phyloP scores from a whole-genome alignment of 2,113 vertebrate genomes.

The Psophia crepitans region DNA sequence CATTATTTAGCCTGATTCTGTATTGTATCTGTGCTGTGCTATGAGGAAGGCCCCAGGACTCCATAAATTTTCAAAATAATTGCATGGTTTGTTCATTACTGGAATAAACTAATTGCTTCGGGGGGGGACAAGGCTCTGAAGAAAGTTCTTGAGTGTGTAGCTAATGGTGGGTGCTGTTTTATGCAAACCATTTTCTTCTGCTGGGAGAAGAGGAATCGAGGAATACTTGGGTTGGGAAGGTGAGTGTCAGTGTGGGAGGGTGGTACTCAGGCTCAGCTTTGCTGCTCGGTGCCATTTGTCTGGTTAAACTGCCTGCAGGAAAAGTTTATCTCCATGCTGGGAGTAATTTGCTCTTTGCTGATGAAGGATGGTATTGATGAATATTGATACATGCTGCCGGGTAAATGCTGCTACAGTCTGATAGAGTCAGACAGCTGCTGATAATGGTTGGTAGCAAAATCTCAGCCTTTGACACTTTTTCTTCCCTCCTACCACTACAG shows the following conservation, averaged over 20 bases:
- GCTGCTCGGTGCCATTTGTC: background rate
- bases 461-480: background rate
- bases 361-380: background rate
- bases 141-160: background rate
- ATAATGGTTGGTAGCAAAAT: background rate
- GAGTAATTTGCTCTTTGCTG: background rate
- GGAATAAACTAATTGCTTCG: background rate
- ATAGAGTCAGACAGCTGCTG: background rate
- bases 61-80: background rate
- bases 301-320: background rate
- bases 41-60: background rate
- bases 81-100: background rate
- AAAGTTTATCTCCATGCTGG: background rate
- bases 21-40: background rate
- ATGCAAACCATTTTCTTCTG: background rate
- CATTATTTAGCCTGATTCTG: background rate
- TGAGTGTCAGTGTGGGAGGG: fast-evolving
- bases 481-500: background rate
- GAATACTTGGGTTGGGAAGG: background rate
- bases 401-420: background rate
- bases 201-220: background rate
- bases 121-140: background rate
- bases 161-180: background rate
- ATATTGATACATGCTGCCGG: background rate
- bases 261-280: background rate